Evolutionary conservation across 2,113 vertebrate genomes (phyloP), one percentile per base, ranked within the genome.

Genomic region (Leptosomus discolor): DNA sequence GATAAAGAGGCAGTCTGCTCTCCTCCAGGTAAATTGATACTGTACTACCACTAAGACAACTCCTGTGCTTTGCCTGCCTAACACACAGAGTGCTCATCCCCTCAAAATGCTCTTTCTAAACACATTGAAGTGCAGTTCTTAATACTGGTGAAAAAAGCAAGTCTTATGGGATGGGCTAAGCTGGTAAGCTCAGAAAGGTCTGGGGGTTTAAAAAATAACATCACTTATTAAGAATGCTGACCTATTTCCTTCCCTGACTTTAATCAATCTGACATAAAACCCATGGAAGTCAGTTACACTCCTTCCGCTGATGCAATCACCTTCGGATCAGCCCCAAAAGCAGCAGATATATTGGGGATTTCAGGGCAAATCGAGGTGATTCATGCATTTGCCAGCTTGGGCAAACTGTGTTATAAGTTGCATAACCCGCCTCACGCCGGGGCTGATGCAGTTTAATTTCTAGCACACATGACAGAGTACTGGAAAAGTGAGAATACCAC

Each of bases 111-210:
- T 93, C 69, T 46, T 91, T 87, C 71, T 24, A 83, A 92, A 83
- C 23, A 53, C 53, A 61, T 79, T 85, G 36, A 82, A 92, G 34
- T 37, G 26, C 37, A 79, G 32, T 85, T 91, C 76, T 76, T 89
- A 94, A 85, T 41, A 65, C 51, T 65, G 77, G 27, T 53, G 53
- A 48, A 79, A 96, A 78, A 79, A 63, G 8, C 37, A 81, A 87
- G 60, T 90, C 90, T 92, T 82, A 95, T 54, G 69, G 94, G 85
- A 84, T 91, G 86, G 91, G 85, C 84, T 92, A 92, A 96, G 69
- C 91, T 82, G 81, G 50, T 92, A 91, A 94, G 74, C 77, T 92
- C 65, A 82, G 74, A 63, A 92, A 91, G 56, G 46, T 36, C 6
- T 2, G 13, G 14, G 27, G 30, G 17, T 8, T 64, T 68, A 83